A percentile compares a stretch with the other conserved stretches of the same genome.
Evolutionary conservation across 2,888 invertebrate species (phyloP).

Genomic region (Resseliella maxima): DNA sequence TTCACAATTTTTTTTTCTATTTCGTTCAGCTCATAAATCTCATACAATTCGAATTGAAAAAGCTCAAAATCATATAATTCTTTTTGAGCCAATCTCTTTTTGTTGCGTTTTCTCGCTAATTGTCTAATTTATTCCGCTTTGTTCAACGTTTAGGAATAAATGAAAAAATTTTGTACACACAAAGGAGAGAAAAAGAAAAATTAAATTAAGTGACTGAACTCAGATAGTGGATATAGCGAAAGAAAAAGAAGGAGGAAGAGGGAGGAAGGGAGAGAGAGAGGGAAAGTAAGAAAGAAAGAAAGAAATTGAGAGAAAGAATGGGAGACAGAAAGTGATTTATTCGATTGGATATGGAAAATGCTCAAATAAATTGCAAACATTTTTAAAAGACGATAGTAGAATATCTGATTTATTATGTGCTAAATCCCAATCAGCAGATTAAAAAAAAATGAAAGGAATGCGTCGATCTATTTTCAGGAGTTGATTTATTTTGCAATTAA

Average conservation of each 20-base stretch:
- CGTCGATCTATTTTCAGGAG: neutral
- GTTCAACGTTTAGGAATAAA: neutral
- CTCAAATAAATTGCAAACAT: no score
- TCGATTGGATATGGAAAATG: no score
- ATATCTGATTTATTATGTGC: constrained; percentile 45
- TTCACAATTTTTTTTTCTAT: constrained; percentile 30
- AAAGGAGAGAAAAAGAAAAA: neutral
- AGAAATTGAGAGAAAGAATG: no score
- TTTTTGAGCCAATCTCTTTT: constrained; percentile 7
- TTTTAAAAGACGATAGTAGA: no score
- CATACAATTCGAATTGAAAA: neutral
- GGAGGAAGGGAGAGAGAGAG: neutral
- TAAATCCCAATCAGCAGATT: constrained; percentile 1
- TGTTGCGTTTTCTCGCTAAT: constrained; percentile 22
- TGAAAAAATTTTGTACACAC: neutral
- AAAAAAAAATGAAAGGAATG: neutral
- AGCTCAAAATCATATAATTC: constrained; percentile 29
- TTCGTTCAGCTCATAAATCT: neutral
- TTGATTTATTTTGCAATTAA: constrained; percentile 44
- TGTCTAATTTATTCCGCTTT: constrained; percentile 36
- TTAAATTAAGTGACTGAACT: neutral
- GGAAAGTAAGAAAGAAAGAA: neutral
- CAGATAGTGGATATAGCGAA: neutral
- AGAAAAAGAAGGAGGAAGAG: neutral
- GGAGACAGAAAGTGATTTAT: no score